Percentiles rank a stretch among this genome's conserved stretches.
phyloP scores from a whole-genome alignment of 2,113 vertebrate genomes.

The Mungos mungo region DNA sequence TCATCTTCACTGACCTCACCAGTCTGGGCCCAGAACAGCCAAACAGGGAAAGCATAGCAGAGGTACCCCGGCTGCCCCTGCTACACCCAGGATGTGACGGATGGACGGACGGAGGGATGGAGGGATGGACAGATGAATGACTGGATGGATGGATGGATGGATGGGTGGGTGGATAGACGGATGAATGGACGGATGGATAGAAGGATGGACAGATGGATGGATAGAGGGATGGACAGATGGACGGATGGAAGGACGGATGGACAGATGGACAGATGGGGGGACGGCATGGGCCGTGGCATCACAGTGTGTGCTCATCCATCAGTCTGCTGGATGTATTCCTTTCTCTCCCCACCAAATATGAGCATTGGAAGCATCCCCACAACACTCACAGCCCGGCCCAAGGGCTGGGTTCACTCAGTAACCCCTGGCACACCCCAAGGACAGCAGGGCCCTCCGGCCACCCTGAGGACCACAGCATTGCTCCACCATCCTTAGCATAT shows the following conservation, averaged over 20 bases:
- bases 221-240: too few relatives aligned
- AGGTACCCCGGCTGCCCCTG: background rate
- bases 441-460: background rate
- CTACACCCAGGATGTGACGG: too few relatives aligned
- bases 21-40: background rate
- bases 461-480: too few relatives aligned
- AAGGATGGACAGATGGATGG: too few relatives aligned
- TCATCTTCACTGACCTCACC: background rate
- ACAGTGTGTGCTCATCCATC: too few relatives aligned
- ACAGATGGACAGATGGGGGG: too few relatives aligned
- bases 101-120: too few relatives aligned
- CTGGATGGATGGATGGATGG: too few relatives aligned
- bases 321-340: background rate
- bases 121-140: too few relatives aligned
- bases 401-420: background rate
- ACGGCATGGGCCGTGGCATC: background rate
- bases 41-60: background rate
- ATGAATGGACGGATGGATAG: too few relatives aligned
- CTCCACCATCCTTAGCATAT: background rate
- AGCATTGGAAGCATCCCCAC: background rate
- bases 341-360: background rate
- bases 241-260: too few relatives aligned
- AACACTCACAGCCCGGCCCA: background rate
- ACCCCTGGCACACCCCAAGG: background rate
- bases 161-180: too few relatives aligned